phyloP scores from a whole-genome alignment of 2,888 invertebrate genomes.

The Xylocampa areola region DNA sequence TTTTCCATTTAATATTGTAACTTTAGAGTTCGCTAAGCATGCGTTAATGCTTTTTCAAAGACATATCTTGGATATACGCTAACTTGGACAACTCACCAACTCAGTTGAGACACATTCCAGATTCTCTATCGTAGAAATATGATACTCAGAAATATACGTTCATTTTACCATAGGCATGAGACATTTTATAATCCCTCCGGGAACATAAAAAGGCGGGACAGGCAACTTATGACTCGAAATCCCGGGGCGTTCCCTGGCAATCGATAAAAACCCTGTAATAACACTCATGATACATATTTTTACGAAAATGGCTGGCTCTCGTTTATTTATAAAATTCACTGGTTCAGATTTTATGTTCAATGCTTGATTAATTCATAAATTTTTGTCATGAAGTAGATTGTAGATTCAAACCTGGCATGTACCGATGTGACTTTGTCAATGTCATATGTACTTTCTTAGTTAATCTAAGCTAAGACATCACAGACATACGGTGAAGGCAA shows the following conservation, averaged over 20 bases:
- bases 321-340: not conserved
- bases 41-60: too few species aligned
- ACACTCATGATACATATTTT: constrained; percentile 10
- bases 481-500: too few species aligned
- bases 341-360: too few species aligned
- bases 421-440: too few species aligned
- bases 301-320: constrained; percentile 6
- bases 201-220: constrained; percentile 24
- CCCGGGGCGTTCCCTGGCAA: constrained; percentile 23
- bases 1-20: too few species aligned
- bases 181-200: constrained; percentile 28
- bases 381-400: not conserved
- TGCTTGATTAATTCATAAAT: too few species aligned
- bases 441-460: too few species aligned
- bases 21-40: too few species aligned
- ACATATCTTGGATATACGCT: too few species aligned
- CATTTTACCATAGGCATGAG: constrained; percentile 4
- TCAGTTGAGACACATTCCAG: not conserved
- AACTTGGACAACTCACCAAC: too few species aligned
- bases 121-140: constrained; percentile 7
- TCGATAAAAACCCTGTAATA: constrained; percentile 38
- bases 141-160: not conserved
- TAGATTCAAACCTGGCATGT: too few species aligned
- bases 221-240: constrained; percentile 31
- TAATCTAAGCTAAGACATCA: too few species aligned